phyloP scores from a whole-genome alignment of 2,113 vertebrate species.

The Mixornis gularis region DNA sequence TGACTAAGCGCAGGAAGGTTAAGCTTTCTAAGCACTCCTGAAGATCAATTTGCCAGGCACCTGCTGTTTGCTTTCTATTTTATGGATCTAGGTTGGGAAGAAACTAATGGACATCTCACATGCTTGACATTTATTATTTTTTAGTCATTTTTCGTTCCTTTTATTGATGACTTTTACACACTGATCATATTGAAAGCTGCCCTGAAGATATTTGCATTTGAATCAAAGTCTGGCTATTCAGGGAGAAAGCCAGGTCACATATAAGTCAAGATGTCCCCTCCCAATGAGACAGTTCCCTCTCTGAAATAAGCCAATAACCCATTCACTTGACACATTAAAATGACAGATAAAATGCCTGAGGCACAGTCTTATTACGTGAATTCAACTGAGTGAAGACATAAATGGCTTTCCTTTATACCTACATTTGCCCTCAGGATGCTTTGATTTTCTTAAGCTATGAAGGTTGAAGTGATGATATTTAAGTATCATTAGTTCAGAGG shows the following conservation, averaged over 20 bases:
- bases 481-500: not conserved
- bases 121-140: slow-evolving; percentile 48
- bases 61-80: slow-evolving; percentile 48
- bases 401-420: not conserved
- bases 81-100: slow-evolving; percentile 33
- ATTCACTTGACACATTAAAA: slow-evolving; percentile 23
- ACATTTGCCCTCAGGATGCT: not conserved
- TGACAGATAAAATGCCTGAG: slow-evolving; percentile 27
- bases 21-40: slow-evolving; percentile 12
- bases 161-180: slow-evolving; percentile 19
- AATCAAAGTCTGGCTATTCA: slow-evolving; percentile 10
- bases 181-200: slow-evolving; percentile 6
- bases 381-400: slow-evolving; percentile 2
- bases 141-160: slow-evolving; percentile 22
- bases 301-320: slow-evolving; percentile 2
- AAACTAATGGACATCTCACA: not conserved
- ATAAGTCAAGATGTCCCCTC: slow-evolving; percentile 24
- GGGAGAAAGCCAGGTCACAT: slow-evolving; percentile 20
- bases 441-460: not conserved
- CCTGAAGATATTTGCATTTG: slow-evolving; percentile 41
- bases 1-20: not conserved
- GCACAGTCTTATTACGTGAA: not conserved
- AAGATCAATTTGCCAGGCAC: slow-evolving; percentile 21
- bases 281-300: not conserved
- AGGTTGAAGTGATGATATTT: not conserved